A percentile compares a stretch with the other conserved stretches of the same genome.
These are phyloP conservation scores for Mixornis gularis DNA, from an alignment of 2,113 vertebrate genomes.

Conservation along the genomic window DNA sequence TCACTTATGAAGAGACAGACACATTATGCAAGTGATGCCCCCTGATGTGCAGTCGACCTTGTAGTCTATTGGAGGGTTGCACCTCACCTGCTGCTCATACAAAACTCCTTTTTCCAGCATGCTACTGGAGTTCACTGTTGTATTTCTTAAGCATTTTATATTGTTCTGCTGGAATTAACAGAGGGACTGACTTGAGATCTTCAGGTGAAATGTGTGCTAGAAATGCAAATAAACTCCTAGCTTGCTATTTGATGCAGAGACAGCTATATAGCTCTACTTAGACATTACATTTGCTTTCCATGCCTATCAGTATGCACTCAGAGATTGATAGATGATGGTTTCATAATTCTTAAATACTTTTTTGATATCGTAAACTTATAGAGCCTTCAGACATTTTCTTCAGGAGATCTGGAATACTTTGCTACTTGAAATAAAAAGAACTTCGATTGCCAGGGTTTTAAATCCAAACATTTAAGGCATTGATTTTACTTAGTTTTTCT, in stretches of 20 bases:
- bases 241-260: slow-evolving; percentile 4
- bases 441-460: slow-evolving; percentile 12
- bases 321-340: slow-evolving; percentile 49
- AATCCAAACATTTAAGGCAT: slow-evolving; percentile 52
- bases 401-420: slow-evolving; percentile 25
- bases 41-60: background rate
- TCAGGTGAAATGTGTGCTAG: background rate
- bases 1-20: background rate
- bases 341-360: slow-evolving; percentile 52
- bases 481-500: slow-evolving; percentile 63
- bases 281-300: slow-evolving; percentile 13
- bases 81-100: background rate
- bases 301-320: slow-evolving; percentile 28
- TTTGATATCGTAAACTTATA: slow-evolving; percentile 54
- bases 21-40: background rate
- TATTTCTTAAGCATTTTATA: background rate
- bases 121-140: background rate
- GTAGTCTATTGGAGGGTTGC: background rate
- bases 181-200: background rate
- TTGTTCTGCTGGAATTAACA: slow-evolving; percentile 3
- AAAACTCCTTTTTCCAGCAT: background rate
- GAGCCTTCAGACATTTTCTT: slow-evolving; percentile 55
- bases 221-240: slow-evolving; percentile 33
- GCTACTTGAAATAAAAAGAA: slow-evolving; percentile 46
- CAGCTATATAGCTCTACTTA: background rate